Evolutionary conservation across 2,113 vertebrate species (phyloP).

Genomic region (Hippopotamus amphibius): DNA sequence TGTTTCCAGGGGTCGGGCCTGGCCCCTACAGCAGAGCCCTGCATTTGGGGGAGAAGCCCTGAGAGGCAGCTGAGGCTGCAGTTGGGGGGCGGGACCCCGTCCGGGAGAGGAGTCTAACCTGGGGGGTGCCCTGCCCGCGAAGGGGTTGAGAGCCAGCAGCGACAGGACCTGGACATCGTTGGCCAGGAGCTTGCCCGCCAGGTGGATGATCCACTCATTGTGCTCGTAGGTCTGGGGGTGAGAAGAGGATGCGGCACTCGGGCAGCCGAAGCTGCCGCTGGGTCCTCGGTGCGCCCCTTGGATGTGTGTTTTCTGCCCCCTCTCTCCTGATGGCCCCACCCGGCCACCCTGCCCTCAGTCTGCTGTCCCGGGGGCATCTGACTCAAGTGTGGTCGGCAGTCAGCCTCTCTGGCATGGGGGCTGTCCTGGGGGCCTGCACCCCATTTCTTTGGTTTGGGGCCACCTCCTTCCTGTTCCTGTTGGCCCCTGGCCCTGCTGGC

Average conservation of each 20-base stretch:
- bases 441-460: not conserved
- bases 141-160: constrained; percentile 92
- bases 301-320: not conserved
- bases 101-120: constrained; percentile 85
- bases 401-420: not conserved
- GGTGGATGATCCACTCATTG: constrained; percentile 96
- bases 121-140: constrained; percentile 88
- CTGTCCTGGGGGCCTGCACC: too few species aligned
- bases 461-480: not conserved
- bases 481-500: rapidly evolving
- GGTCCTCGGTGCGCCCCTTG: not conserved
- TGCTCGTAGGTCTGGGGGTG: constrained; percentile 95
- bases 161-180: constrained; percentile 91
- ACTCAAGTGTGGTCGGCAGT: rapidly evolving
- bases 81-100: not conserved
- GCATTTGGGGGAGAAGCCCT: not conserved
- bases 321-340: not conserved
- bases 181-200: constrained; percentile 94
- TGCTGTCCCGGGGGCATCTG: not conserved
- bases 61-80: not conserved
- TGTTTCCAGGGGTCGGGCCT: not conserved
- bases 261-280: not conserved
- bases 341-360: not conserved
- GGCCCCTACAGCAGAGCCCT: not conserved
- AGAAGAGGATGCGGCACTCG: not conserved